Percentiles rank a stretch among this genome's conserved stretches.
Conservation (phyloP, 2,888 invertebrate genomes). For the Nomada flava region DNA sequence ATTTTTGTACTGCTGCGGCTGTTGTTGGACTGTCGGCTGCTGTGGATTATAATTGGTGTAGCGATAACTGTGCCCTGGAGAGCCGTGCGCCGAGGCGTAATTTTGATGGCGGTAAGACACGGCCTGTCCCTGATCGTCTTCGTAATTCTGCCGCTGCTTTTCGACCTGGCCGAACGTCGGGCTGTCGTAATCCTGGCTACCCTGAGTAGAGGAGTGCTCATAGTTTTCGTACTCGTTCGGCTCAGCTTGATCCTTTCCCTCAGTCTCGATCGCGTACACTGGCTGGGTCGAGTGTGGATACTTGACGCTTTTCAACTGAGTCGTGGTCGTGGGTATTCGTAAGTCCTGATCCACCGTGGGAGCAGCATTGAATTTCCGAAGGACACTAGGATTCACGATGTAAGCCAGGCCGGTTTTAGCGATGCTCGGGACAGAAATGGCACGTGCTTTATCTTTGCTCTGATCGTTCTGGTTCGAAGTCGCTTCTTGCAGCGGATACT, state of each 20-base stretch:
- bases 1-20: slow-evolving; percentile 66
- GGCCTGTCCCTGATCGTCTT: slow-evolving; percentile 63
- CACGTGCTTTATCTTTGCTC: slow-evolving; percentile 48
- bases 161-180: slow-evolving; percentile 36
- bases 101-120: slow-evolving; percentile 71
- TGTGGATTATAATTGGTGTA: slow-evolving; percentile 75
- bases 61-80: slow-evolving; percentile 73
- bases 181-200: slow-evolving; percentile 61
- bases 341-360: slow-evolving; percentile 43
- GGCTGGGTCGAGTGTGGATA: slow-evolving; percentile 66
- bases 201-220: slow-evolving; percentile 60
- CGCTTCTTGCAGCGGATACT: slow-evolving; percentile 32
- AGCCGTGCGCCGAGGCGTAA: slow-evolving; percentile 71
- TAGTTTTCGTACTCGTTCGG: slow-evolving; percentile 74
- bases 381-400: slow-evolving; percentile 71
- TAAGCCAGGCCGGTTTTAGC: slow-evolving; percentile 79
- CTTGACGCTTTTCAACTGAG: slow-evolving; percentile 64
- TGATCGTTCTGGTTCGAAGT: slow-evolving; percentile 55
- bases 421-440: slow-evolving; percentile 47
- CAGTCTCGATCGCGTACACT: slow-evolving; percentile 70
- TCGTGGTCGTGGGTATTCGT: slow-evolving; percentile 44
- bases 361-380: slow-evolving; percentile 64
- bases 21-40: slow-evolving; percentile 58
- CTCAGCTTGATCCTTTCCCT: slow-evolving; percentile 56
- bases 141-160: slow-evolving; percentile 67